phyloP scores from a whole-genome alignment of 2,797 vertebrate species.

The Danio jaintianensis region DNA sequence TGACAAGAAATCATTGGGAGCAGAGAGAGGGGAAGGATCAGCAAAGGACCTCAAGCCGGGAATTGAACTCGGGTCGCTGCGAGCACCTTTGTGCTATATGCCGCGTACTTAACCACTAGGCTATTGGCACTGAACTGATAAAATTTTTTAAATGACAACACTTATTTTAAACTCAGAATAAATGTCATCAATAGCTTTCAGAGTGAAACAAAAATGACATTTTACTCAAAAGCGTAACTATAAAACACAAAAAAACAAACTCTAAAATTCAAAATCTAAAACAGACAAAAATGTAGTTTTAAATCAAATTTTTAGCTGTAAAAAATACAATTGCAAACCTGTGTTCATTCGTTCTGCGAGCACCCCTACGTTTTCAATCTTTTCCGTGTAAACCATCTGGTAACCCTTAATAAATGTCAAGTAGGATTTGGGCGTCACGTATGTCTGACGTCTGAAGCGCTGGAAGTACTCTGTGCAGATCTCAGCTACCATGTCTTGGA shows the following conservation, averaged over 20 bases:
- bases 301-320: background rate
- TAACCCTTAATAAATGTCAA: constrained; percentile 86
- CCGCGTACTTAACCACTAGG: too few relatives aligned
- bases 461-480: constrained; percentile 85
- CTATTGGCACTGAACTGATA: too few relatives aligned
- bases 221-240: background rate
- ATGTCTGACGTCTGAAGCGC: constrained; percentile 82
- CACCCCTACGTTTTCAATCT: constrained; percentile 76
- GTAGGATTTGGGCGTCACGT: constrained; percentile 87
- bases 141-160: too few relatives aligned
- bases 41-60: too few relatives aligned
- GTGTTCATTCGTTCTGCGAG: constrained; percentile 84
- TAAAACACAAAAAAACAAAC: background rate
- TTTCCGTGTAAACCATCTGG: constrained; percentile 82
- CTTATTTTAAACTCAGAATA: too few relatives aligned
- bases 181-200: too few relatives aligned
- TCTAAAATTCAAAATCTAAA: background rate
- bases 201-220: too few relatives aligned
- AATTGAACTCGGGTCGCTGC: too few relatives aligned
- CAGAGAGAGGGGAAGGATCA: too few relatives aligned
- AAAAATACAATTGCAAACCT: constrained; percentile 68
- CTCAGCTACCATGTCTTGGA: constrained; percentile 86
- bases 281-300: background rate
- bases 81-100: too few relatives aligned
- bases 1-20: too few relatives aligned